phyloP scores from a whole-genome alignment of 2,888 invertebrate species.

The Diachrysia chrysitis region DNA sequence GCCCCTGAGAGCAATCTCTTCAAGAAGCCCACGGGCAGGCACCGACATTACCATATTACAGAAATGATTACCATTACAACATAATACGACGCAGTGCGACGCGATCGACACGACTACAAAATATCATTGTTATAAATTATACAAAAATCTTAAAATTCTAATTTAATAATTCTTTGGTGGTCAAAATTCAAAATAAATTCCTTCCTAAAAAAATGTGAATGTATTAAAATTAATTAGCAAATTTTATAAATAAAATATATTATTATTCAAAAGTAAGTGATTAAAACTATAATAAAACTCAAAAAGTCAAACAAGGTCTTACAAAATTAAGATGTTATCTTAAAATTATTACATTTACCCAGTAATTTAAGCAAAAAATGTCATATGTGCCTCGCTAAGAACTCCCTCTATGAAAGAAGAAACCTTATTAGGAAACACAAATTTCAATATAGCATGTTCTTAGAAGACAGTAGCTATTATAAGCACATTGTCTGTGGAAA shows the following conservation, averaged over 20 bases:
- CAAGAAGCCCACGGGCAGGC: conserved; percentile 66
- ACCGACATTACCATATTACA: conserved; percentile 78
- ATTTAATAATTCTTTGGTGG: too few species aligned
- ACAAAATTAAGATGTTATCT: neutral
- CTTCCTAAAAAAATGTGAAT: too few species aligned
- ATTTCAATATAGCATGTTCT: conserved; percentile 81
- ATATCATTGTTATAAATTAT: conserved; percentile 18
- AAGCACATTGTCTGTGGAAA: conserved; percentile 81
- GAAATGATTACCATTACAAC: conserved; percentile 78
- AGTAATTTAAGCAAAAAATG: conserved; percentile 36
- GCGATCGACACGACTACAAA: conserved; percentile 39
- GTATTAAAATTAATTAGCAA: neutral
- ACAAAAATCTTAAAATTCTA: too few species aligned
- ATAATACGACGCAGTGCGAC: conserved; percentile 63
- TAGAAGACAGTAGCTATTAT: conserved; percentile 78
- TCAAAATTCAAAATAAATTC: neutral
- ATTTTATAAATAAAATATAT: neutral
- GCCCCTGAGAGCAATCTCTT: conserved; percentile 70
- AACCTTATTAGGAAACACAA: conserved; percentile 63
- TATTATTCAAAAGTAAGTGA: neutral
- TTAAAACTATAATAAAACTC: conserved; percentile 6
- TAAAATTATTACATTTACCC: neutral
- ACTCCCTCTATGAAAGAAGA: conserved; percentile 64
- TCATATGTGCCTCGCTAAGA: conserved; percentile 54
- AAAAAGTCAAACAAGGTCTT: neutral